Evolutionary conservation across 2,113 vertebrate genomes (phyloP).

Genomic region (Corythoichthys haematopterus): DNA sequence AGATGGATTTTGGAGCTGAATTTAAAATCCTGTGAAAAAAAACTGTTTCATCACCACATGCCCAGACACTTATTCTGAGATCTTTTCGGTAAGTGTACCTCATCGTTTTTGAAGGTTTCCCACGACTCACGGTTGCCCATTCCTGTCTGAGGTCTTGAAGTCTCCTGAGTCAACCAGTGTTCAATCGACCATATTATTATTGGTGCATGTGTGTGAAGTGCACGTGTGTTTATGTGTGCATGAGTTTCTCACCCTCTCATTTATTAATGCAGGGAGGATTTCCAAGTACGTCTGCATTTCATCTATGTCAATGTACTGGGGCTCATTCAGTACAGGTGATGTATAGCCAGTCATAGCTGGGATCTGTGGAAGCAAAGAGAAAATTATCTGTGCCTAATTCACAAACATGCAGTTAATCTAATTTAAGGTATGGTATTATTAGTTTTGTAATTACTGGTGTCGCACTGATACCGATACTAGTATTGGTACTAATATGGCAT

Average conservation of each 20-base stretch:
- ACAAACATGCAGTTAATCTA: not conserved
- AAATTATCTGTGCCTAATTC: not conserved
- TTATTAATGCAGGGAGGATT: constrained; percentile 26
- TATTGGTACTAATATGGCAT: too few relatives aligned
- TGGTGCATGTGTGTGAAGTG: not conserved
- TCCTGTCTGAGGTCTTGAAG: not conserved
- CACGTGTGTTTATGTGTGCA: not conserved
- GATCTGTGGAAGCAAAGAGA: constrained; percentile 16
- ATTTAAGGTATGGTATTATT: not conserved
- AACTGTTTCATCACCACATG: not conserved
- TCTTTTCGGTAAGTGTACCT: not conserved
- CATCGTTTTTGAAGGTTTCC: constrained; percentile 7
- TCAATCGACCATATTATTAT: not conserved
- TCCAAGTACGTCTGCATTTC: constrained; percentile 21
- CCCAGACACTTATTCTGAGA: not conserved
- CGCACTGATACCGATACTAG: too few relatives aligned
- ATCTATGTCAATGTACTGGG: constrained; percentile 15
- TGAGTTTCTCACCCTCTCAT: constrained; percentile 18
- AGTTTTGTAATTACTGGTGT: not conserved
- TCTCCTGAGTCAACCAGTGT: not conserved
- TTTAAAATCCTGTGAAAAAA: not conserved
- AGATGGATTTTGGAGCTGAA: not conserved
- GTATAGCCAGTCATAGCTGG: constrained; percentile 13
- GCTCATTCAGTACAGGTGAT: not conserved
- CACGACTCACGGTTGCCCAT: not conserved